A percentile compares a stretch with the other conserved stretches of the same genome.
Conservation (phyloP, 2,888 invertebrate species). For the Branchipolynoe longqiensis region DNA sequence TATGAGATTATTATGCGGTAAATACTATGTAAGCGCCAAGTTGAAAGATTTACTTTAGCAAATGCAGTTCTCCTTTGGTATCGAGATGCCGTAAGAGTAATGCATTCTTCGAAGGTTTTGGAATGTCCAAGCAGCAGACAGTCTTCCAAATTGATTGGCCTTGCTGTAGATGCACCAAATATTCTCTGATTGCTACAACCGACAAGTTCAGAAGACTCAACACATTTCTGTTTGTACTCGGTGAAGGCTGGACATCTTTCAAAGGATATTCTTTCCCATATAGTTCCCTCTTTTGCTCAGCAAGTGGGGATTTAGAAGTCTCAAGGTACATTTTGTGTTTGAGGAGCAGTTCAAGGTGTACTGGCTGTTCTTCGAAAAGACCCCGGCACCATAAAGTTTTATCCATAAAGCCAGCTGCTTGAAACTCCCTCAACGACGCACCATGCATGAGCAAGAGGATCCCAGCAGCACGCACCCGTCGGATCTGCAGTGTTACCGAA, state of each 20-base stretch:
- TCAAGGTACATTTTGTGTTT: neutral
- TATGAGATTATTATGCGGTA: too few relatives aligned
- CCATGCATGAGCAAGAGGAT: conserved; percentile 27
- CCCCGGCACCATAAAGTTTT: conserved; percentile 11
- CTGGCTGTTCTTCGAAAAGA: neutral
- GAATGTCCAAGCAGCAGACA: neutral
- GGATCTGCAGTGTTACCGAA: conserved; percentile 10
- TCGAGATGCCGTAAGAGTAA: conserved; percentile 10
- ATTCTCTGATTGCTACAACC: conserved; percentile 6
- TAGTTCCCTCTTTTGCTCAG: neutral
- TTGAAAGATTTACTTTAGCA: conserved; percentile 11
- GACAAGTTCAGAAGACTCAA: conserved; percentile 17
- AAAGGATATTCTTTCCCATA: neutral
- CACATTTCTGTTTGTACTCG: neutral
- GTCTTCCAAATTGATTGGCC: conserved; percentile 39
- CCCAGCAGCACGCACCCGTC: conserved; percentile 1
- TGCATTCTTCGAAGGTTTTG: conserved; percentile 7
- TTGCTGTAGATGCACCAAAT: neutral
- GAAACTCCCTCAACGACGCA: conserved; percentile 15
- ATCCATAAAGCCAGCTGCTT: neutral
- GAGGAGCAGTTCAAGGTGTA: neutral
- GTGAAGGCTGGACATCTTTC: neutral
- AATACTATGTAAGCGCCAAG: too few relatives aligned
- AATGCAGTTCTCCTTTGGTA: neutral
- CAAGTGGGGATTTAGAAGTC: neutral